Base-by-base conservation (phyloP, 2,888 invertebrate species). In the Leptinotarsa peninsularis region DNA sequence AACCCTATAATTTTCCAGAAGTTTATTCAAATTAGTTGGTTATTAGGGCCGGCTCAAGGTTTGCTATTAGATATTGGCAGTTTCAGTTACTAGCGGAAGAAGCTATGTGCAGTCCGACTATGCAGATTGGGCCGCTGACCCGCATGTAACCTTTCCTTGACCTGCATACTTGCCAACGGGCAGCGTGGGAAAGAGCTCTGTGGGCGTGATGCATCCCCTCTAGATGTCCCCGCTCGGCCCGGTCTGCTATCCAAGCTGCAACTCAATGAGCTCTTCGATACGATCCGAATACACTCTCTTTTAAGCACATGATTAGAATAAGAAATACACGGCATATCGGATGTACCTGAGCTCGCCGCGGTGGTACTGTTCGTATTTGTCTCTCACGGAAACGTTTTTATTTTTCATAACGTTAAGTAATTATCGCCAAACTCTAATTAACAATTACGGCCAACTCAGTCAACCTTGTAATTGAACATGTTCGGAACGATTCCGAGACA, bases 161-260 rank as follows among this genome's bases (percentile, higher is more conserved):
- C 91, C 91, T 90, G 91, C 90, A 91, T 91, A 90, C 90, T 90
- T 90, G 90, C 89, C 90, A 90, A 90, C 90, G 89, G 90, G 90
- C 90, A 89, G 90, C 89, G 90, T 88, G 88, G 88, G 88, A 88
- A 88, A 88, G 84, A 83, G 85, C 86, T 88, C 88, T 85, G 88
- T 88, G 85, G 89, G 89, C 87, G 88, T 88, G 87, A 87, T 87
- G 85, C 88, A 87, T 84, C 91, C 91, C 49, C 89, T 89, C 84
- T 91, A 91, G 83, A 90, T 90, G 85, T 90, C 85, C 85, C 90
- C 91, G 81, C 90, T 85, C 82, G 70, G 80, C 84, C 82, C 82
- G 83, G 83, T 82, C 85, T 84, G 84, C 85, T 84, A 86, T 85
- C 83, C 86, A 83, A 84, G 85, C 85, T 87, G 88, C 88, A 88